Evolutionary conservation across 2,888 invertebrate genomes (phyloP).

Genomic region (Drosophila cognata): DNA sequence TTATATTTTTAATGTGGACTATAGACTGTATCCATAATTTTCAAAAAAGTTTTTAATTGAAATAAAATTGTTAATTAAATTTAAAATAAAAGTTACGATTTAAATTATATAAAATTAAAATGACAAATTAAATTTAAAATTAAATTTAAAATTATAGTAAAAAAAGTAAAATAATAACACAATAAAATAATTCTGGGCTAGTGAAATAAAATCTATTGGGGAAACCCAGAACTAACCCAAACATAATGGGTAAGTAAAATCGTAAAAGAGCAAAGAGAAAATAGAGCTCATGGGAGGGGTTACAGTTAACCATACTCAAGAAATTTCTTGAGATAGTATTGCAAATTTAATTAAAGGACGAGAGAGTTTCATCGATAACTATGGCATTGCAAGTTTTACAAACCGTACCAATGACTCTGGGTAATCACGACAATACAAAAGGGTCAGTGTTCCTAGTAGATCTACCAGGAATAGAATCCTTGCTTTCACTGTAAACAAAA

Average conservation of each 20-base stretch:
- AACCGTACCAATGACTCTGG: background rate
- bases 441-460: background rate
- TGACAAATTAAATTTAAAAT: background rate
- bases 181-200: background rate
- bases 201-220: background rate
- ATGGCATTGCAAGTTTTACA: background rate
- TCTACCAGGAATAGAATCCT: background rate
- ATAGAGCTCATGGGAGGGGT: too few relatives aligned
- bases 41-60: background rate
- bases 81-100: background rate
- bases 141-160: background rate
- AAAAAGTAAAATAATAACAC: background rate
- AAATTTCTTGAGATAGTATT: background rate
- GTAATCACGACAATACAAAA: background rate
- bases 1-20: background rate
- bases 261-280: background rate
- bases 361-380: background rate
- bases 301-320: background rate
- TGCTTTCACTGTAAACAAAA: background rate
- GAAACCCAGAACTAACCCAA: background rate
- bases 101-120: background rate
- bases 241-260: background rate
- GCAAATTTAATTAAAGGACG: background rate
- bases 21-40: background rate
- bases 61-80: background rate